Percentiles rank a stretch among this genome's conserved stretches.
Evolutionary conservation across 1,140 invertebrate genomes (phyloP).

Genomic region (Formica exsecta): DNA sequence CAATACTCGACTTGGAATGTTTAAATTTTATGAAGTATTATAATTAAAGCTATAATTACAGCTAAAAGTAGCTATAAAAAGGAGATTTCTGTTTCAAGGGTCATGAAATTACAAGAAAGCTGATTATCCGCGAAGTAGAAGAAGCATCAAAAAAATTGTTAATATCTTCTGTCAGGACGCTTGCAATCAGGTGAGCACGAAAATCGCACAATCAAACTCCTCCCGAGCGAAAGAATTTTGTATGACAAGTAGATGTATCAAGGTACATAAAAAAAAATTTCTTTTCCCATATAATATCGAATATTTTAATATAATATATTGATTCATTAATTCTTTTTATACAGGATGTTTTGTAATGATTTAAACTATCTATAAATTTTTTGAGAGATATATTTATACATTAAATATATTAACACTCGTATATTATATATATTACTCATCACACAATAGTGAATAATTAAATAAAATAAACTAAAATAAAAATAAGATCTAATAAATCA

Average conservation of each 20-base stretch:
- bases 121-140: not conserved
- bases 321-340: constrained; percentile 13
- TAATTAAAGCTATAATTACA: too few relatives aligned
- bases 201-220: not conserved
- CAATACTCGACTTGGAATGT: not conserved
- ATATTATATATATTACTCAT: too few relatives aligned
- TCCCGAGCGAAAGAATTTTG: not conserved
- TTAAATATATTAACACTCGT: too few relatives aligned
- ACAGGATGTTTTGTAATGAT: not conserved
- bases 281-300: not conserved
- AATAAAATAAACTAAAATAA: too few relatives aligned
- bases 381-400: not conserved
- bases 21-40: not conserved
- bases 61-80: not conserved
- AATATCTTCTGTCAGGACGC: not conserved
- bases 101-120: not conserved
- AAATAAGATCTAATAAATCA: too few relatives aligned
- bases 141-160: not conserved
- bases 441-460: too few relatives aligned
- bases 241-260: not conserved
- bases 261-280: not conserved
- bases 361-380: not conserved
- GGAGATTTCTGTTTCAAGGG: not conserved
- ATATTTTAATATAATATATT: not conserved
- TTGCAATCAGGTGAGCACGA: not conserved